A percentile compares a stretch with the other conserved stretches of the same genome.
Conservation (phyloP, 1,140 invertebrate species). For the Tribolium madens region DNA sequence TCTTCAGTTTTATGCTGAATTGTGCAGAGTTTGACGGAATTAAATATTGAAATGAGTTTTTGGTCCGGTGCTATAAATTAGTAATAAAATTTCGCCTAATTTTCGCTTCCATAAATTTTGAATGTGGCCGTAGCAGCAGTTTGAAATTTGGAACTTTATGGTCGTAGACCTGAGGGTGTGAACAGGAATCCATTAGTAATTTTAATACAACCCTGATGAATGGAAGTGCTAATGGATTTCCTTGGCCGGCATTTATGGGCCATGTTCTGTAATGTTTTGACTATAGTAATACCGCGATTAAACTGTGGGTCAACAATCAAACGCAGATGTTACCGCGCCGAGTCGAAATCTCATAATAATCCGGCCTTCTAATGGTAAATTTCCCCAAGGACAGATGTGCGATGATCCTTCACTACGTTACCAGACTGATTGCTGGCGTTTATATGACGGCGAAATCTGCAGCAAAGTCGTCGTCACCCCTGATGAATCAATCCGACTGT, state of each 20-base stretch:
- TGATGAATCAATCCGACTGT: conserved; percentile 41
- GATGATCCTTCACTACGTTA: conserved; percentile 14
- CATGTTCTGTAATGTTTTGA: conserved; percentile 39
- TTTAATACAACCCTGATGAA: conserved; percentile 24
- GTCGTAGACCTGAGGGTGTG: conserved; percentile 13
- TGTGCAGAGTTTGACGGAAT: background rate
- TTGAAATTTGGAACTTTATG: conserved; percentile 14
- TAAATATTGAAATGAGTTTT: background rate
- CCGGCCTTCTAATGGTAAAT: conserved; percentile 40
- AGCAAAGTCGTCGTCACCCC: conserved; percentile 28
- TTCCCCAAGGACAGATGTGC: conserved; percentile 43
- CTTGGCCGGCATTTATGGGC: conserved; percentile 27
- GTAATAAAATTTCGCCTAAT: background rate
- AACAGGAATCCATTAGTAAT: conserved; percentile 37
- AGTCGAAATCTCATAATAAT: conserved; percentile 44
- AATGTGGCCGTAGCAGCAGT: background rate
- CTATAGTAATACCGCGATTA: conserved; percentile 34
- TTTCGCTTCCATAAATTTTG: background rate
- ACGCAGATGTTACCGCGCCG: conserved; percentile 35
- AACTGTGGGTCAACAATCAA: conserved; percentile 43
- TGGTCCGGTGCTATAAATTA: background rate
- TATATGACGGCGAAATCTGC: conserved; percentile 27
- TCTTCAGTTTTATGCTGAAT: background rate
- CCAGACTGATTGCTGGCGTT: conserved; percentile 24
- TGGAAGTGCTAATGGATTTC: conserved; percentile 37